Base-by-base conservation (phyloP, 2,797 vertebrate species). In the Halcyon leucocephala region DNA sequence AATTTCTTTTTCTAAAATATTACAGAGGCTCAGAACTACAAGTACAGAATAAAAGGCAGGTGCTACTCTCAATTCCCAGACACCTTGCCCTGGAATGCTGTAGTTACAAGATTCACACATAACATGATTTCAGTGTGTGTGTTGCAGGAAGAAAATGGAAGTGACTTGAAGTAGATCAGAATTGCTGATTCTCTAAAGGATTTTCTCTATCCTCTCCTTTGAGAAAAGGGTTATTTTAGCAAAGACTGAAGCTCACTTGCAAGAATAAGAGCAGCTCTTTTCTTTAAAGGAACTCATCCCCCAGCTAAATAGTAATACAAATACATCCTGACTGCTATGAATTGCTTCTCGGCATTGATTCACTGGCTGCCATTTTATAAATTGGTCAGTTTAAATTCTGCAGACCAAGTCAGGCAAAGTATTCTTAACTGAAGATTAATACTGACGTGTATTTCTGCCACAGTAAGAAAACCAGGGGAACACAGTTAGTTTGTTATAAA, bases 311-410 rank as follows among this genome's bases (percentile, higher is more conserved):
- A 83, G 61, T 17, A 82, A 92, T 39, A 92, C 71, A 83, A 86
- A 93, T 83, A 73, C 80, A 70, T 61, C 52, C 78, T 90, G 95
- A 83, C 91, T 93, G 69, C 69, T 65, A 25, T 3, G 73, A 94
- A 89, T 84, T 81, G 29, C 66, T 94, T 44, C 78, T 44, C 41
- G 64, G 74, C 48, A 64, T 51, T 76, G 70, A 93, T 84, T 65
- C 70, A 58, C 70, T 9, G 58, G 28, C 84, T 95, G 64, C 72
- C 41, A 8, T 21, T 77, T 78, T 33, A 82, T 52, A 69, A 65
- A 91, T 37, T 15, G 77, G 57, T 71, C 91, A 78, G n/a, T 39
- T 67, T 31, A 3, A 86, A 80, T 82, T 70, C 73, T 73, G 39
- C 48, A 88, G 26, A 65, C 2, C 65, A 29, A 26, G 18, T n/a